Conservation (phyloP, 2,113 vertebrate species). For the Anhinga rufa region DNA sequence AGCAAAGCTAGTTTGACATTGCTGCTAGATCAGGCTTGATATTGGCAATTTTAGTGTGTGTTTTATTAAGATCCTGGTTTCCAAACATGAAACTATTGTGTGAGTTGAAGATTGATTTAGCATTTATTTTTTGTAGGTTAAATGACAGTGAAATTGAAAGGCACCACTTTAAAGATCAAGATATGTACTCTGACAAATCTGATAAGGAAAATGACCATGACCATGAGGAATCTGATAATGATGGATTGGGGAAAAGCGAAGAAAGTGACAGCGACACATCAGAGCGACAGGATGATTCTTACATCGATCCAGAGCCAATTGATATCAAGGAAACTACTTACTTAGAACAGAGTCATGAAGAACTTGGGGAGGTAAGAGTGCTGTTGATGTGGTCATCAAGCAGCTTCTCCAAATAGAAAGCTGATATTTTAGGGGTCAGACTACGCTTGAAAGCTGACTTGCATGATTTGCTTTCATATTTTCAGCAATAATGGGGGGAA, state of each 20-base stretch:
- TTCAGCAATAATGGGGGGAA: not conserved
- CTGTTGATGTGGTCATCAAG: not conserved
- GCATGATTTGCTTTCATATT: not conserved
- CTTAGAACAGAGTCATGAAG: constrained; percentile 88
- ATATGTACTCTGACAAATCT: constrained; percentile 96
- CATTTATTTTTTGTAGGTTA: constrained; percentile 70
- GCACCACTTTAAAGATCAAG: constrained; percentile 90
- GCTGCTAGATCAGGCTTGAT: not conserved
- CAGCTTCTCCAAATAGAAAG: not conserved
- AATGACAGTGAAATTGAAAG: constrained; percentile 89
- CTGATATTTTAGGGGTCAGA: not conserved
- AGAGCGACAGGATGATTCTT: constrained; percentile 92
- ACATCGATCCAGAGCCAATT: constrained; percentile 83
- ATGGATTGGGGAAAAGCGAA: constrained; percentile 92
- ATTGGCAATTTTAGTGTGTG: not conserved
- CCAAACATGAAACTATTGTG: not conserved
- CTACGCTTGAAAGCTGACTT: not conserved
- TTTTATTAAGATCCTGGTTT: not conserved
- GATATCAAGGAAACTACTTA: constrained; percentile 90
- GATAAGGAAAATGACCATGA: constrained; percentile 94
- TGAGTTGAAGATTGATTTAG: not conserved
- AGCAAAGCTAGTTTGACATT: not conserved
- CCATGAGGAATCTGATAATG: constrained; percentile 93
- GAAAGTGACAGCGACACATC: constrained; percentile 96
- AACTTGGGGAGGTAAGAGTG: constrained; percentile 88